Conservation (phyloP, 1,140 invertebrate genomes). For the Chlorops oryzae region DNA sequence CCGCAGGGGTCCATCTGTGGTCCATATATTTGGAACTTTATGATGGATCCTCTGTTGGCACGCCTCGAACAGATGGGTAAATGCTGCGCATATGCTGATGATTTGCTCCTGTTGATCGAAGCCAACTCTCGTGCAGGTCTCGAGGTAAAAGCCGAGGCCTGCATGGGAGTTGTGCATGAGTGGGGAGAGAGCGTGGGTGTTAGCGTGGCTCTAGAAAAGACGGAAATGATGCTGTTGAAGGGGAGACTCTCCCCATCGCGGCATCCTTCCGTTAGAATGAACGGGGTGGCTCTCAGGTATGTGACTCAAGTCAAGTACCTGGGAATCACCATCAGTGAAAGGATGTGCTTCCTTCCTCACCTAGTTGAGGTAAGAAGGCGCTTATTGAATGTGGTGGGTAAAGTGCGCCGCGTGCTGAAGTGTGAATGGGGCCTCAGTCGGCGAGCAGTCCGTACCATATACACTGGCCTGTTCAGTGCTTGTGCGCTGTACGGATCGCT, state of each 20-base stretch:
- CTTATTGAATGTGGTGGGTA: not conserved
- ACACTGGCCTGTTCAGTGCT: constrained; percentile 8
- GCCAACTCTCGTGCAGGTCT: constrained; percentile 13
- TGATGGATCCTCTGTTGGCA: constrained; percentile 21
- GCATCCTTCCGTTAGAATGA: too few relatives aligned
- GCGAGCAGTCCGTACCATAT: constrained; percentile 9
- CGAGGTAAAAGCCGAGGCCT: constrained; percentile 6
- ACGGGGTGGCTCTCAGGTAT: too few relatives aligned
- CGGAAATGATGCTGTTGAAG: not conserved
- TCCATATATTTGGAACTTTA: constrained; percentile 25
- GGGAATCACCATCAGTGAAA: not conserved
- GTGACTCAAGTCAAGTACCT: too few relatives aligned
- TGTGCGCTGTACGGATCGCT: constrained; percentile 7
- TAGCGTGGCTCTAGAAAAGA: constrained; percentile 2
- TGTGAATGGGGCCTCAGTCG: constrained; percentile 10
- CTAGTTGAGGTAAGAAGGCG: not conserved
- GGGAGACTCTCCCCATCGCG: too few relatives aligned
- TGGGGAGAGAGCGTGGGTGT: constrained; percentile 8
- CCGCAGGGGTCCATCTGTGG: constrained; percentile 20
- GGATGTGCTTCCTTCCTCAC: not conserved
- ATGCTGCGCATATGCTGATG: constrained; percentile 25
- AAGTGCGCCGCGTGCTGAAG: not conserved
- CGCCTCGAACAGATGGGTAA: not conserved
- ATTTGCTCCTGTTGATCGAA: constrained; percentile 15
- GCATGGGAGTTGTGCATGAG: not conserved